Percentiles rank a stretch among this genome's conserved stretches.
Conservation (phyloP, 2,113 vertebrate species). For the Dromaius novaehollandiae region DNA sequence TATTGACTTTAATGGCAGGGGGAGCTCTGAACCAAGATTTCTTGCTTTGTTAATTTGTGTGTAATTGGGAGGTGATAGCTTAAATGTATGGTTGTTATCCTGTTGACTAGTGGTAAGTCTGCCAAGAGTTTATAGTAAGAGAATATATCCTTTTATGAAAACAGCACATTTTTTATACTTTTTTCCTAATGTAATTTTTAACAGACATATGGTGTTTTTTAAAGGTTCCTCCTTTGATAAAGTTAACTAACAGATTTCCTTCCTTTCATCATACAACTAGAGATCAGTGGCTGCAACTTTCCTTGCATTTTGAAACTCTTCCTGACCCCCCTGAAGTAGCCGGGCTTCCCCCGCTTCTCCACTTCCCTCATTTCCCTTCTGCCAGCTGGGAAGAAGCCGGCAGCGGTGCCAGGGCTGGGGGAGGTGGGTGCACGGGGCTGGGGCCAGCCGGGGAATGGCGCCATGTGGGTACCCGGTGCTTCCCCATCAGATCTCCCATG, state of each 20-base stretch:
- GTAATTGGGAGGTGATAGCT: constrained; percentile 76
- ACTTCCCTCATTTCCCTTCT: neutral
- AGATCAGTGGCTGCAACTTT: neutral
- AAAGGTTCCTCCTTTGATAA: neutral
- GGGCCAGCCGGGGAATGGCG: too few relatives aligned
- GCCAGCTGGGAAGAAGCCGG: too few relatives aligned
- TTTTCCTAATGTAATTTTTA: neutral
- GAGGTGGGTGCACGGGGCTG: too few relatives aligned
- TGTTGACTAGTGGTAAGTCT: neutral
- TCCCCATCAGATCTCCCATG: too few relatives aligned
- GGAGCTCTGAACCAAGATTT: neutral
- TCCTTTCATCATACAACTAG: neutral
- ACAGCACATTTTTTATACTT: neutral
- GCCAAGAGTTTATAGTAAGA: neutral
- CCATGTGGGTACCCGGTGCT: too few relatives aligned
- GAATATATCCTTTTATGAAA: neutral
- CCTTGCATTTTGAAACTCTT: neutral
- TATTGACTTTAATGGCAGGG: neutral
- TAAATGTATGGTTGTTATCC: neutral
- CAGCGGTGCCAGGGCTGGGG: too few relatives aligned
- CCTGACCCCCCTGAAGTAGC: neutral
- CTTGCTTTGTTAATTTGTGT: constrained; percentile 11
- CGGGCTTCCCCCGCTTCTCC: neutral
- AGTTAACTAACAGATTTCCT: neutral
- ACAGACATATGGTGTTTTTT: neutral